Evolutionary conservation across 2,797 vertebrate genomes (phyloP), one percentile per base, ranked within the genome.

Genomic region (Melanotaenia boesemani): DNA sequence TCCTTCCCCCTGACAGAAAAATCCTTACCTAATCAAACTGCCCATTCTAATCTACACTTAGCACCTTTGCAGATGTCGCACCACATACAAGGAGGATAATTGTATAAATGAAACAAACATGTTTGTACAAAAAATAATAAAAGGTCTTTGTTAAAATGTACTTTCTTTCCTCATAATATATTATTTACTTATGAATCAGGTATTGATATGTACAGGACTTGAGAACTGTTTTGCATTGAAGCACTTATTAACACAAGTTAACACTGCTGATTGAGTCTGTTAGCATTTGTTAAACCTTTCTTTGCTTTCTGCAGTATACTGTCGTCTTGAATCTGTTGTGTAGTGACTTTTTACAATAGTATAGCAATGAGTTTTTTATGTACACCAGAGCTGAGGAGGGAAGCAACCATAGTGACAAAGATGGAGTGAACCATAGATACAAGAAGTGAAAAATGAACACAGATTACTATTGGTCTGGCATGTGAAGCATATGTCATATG

Each of bases 1-100:
- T 84, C 82, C 83, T 83, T 80, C 56, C 60, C 58, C 63, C 80
- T 91, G 93, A 93, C 89, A 92, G 81, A 87, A 94, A 95, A 94
- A 94, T 93, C 92, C 88, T 91, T 93, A 93, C 73, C 88, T 87
- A 92, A 92, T 93, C 93, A 92, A 91, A 90, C 77, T 90, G 90
- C 81, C 91, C 82, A 64, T 77, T 88, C 79, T 78, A 83, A 87
- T 90, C 87, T 89, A 57, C 79, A 75, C 66, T 80, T 85, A 83
- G 74, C 76, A 80, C 85, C 77, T 77, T 60, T 37, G 48, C 63
- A 50, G 57, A 70, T 72, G 85, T 80, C 74, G 74, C 80, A 36
- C 20, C 72, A 77, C 75, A 77, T 67, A 80, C 69, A 75, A 55
- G 28, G 76, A 79, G 66, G 74, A 70, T 75, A 60, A 64, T 37